Evolutionary conservation across 2,113 vertebrate species (phyloP).

Genomic region (Zingel zingel): DNA sequence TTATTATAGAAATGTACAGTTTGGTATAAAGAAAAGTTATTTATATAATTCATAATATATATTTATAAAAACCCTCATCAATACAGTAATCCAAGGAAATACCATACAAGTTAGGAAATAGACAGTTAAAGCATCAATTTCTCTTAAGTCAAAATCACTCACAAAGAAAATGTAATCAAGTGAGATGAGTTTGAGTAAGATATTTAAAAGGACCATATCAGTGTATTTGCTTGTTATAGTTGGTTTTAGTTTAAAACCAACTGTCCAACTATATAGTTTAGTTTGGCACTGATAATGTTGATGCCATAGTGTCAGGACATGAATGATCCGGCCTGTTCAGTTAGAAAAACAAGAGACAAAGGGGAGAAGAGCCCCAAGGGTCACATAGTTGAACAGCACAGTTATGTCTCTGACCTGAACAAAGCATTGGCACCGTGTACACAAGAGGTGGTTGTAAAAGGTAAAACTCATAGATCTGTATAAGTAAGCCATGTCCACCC

Average conservation of each 20-base stretch:
- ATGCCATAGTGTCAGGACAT: neutral
- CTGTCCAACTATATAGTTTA: no score
- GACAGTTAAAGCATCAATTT: neutral
- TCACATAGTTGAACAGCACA: neutral
- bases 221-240: neutral
- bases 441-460: neutral
- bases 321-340: neutral
- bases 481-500: neutral
- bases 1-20: conserved; percentile 25
- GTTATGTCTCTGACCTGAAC: neutral
- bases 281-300: neutral
- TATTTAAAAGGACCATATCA: neutral
- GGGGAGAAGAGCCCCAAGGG: neutral
- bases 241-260: neutral
- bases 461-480: neutral
- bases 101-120: no score
- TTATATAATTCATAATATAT: neutral
- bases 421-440: neutral
- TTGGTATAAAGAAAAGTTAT: neutral
- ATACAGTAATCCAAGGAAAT: conserved; percentile 10
- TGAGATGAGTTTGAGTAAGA: neutral
- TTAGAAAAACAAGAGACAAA: conserved; percentile 1
- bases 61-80: neutral
- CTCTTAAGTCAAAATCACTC: neutral
- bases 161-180: neutral